These are phyloP conservation scores for Epinephelus malabaricus DNA, from an alignment of 2,797 vertebrate genomes.

Conservation along the genomic window DNA sequence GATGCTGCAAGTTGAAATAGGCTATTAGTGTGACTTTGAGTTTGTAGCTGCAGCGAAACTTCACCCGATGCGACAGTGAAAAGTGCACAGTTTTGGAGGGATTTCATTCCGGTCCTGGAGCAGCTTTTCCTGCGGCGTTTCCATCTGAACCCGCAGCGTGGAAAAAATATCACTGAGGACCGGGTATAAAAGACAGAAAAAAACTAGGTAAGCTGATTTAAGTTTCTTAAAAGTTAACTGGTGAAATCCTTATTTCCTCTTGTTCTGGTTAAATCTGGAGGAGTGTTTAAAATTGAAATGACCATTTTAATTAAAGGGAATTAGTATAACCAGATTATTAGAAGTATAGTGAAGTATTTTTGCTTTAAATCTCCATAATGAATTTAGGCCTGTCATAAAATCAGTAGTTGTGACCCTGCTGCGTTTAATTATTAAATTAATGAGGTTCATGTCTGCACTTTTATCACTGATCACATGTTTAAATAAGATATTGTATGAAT, in stretches of 20 bases:
- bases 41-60: constrained; percentile 52
- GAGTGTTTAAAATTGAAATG: not conserved
- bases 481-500: not conserved
- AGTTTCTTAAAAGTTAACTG: constrained; percentile 39
- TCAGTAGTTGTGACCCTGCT: not conserved
- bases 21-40: constrained; percentile 34
- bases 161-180: constrained; percentile 12
- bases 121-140: constrained; percentile 48
- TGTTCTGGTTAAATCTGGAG: not conserved
- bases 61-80: constrained; percentile 31
- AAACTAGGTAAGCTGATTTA: constrained; percentile 43
- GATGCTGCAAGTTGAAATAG: constrained; percentile 38
- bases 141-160: constrained; percentile 37
- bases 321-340: not conserved
- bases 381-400: constrained; percentile 25
- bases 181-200: not conserved
- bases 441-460: not conserved
- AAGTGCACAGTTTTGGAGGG: constrained; percentile 18
- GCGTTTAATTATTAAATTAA: not conserved
- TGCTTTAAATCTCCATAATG: not conserved
- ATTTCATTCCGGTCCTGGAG: constrained; percentile 46
- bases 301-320: not conserved
- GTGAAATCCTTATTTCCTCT: constrained; percentile 3
- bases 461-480: not conserved
- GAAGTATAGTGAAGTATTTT: not conserved